phyloP scores from a whole-genome alignment of 2,797 vertebrate species.

The Fistularia commersonii region DNA sequence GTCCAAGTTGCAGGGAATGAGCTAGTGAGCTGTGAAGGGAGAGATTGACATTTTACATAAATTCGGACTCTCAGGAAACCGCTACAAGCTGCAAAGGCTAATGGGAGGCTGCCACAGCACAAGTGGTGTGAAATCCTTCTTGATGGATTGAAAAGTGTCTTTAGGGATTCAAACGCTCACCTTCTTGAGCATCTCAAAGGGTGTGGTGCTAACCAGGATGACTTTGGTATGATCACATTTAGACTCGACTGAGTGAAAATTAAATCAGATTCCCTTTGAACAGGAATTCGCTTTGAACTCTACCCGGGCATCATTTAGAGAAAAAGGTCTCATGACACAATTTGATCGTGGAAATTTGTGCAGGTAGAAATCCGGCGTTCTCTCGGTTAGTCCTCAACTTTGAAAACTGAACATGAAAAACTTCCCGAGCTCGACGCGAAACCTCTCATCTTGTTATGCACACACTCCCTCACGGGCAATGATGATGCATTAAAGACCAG shows the following conservation, averaged over 20 bases:
- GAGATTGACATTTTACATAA: conserved; percentile 25
- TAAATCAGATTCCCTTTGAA: conserved; percentile 69
- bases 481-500: conserved; percentile 58
- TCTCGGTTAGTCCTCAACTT: conserved; percentile 57
- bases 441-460: conserved; percentile 47
- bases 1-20: conserved; percentile 2
- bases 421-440: conserved; percentile 46
- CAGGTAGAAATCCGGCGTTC: conserved; percentile 59
- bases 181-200: conserved; percentile 56
- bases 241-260: conserved; percentile 57
- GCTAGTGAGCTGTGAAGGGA: conserved; percentile 6
- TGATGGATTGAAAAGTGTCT: conserved; percentile 67
- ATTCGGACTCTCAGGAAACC: conserved; percentile 25
- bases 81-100: conserved; percentile 39
- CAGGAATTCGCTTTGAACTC: conserved; percentile 64
- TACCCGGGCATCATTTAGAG: conserved; percentile 54
- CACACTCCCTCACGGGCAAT: conserved; percentile 38
- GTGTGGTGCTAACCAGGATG: conserved; percentile 54
- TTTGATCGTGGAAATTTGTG: conserved; percentile 54
- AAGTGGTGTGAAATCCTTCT: conserved; percentile 65
- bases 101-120: conserved; percentile 46
- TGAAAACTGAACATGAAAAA: conserved; percentile 62
- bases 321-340: conserved; percentile 64
- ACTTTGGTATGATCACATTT: conserved; percentile 65
- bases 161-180: conserved; percentile 45